Evolutionary conservation across 2,888 invertebrate species (phyloP).

Genomic region (Amorpha juglandis): DNA sequence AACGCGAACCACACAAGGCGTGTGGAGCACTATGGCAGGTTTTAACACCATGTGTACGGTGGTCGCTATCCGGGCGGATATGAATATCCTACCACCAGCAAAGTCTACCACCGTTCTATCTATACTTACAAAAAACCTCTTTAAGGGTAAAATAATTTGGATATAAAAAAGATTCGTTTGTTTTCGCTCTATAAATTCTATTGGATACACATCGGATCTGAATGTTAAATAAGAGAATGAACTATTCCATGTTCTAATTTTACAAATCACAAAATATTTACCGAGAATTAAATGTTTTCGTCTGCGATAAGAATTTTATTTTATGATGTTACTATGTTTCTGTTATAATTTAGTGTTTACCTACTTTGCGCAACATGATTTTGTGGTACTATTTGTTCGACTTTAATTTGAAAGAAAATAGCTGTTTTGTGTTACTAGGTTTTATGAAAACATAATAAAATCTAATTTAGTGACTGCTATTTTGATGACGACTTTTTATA

Average conservation of each 20-base stretch:
- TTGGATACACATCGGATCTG: not conserved
- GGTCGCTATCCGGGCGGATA: too few species aligned
- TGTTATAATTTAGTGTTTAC: conserved; percentile 17
- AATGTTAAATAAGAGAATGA: not conserved
- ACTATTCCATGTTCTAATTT: conserved; percentile 11
- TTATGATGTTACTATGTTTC: conserved; percentile 21
- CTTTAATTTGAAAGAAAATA: not conserved
- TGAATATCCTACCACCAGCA: too few species aligned
- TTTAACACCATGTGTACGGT: too few species aligned
- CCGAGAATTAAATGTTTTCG: conserved; percentile 7
- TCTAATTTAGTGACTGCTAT: too few species aligned
- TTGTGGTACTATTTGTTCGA: not conserved
- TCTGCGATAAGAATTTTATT: conserved; percentile 15
- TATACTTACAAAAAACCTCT: too few species aligned
- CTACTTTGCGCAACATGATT: conserved; percentile 12
- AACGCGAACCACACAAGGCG: too few species aligned
- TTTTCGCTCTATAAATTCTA: too few species aligned
- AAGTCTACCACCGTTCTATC: too few species aligned
- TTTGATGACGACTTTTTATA: too few species aligned
- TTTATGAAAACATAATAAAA: too few species aligned
- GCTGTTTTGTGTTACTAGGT: not conserved
- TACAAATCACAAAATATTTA: conserved; percentile 6
- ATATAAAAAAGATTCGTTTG: too few species aligned
- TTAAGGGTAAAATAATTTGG: not conserved
- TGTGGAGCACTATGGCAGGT: too few species aligned